phyloP scores from a whole-genome alignment of 2,888 invertebrate species.

The Macrophya alboannulata region DNA sequence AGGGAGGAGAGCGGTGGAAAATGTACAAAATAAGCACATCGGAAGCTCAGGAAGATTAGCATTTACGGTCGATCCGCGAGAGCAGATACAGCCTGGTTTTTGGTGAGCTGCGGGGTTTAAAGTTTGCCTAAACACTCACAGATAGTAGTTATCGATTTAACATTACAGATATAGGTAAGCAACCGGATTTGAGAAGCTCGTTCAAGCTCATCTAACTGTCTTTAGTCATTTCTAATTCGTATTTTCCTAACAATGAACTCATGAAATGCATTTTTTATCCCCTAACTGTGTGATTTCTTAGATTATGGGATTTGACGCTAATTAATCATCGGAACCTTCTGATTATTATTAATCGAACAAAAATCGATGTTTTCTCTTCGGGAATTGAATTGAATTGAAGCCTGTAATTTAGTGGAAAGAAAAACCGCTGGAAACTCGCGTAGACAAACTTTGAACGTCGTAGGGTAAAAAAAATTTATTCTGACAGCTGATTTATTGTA shows the following conservation, averaged over 20 bases:
- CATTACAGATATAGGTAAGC: neutral
- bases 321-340: neutral
- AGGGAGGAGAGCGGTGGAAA: constrained; percentile 47
- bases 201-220: neutral
- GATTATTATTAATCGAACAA: neutral
- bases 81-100: constrained; percentile 37
- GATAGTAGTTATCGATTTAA: neutral
- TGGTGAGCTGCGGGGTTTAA: constrained; percentile 9
- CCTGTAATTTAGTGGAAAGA: neutral
- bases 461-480: neutral
- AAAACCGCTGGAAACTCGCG: neutral
- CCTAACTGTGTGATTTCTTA: neutral
- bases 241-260: neutral
- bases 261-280: neutral
- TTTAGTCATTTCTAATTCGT: neutral
- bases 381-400: neutral
- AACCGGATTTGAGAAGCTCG: neutral
- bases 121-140: constrained; percentile 23
- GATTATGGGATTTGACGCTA: neutral
- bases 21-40: constrained; percentile 26
- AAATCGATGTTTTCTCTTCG: neutral
- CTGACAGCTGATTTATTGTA: neutral
- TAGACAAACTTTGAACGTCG: neutral
- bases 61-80: constrained; percentile 21
- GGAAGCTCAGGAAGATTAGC: neutral